phyloP scores from a whole-genome alignment of 2,113 vertebrate genomes.

The Bubo blakistoni region DNA sequence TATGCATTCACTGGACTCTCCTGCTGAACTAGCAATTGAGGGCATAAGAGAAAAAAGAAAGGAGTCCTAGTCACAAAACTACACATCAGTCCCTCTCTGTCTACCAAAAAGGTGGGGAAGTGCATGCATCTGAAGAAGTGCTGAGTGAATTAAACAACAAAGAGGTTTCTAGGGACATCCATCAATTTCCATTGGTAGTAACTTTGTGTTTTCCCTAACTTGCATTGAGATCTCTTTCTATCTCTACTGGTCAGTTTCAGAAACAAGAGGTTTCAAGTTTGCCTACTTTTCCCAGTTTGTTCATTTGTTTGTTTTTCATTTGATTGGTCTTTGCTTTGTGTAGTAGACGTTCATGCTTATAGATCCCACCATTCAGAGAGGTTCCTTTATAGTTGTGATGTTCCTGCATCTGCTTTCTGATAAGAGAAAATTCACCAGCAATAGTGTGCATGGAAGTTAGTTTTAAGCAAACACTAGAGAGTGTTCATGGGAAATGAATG shows the following conservation, averaged over 20 bases:
- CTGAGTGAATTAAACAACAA: not conserved
- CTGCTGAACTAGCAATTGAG: not conserved
- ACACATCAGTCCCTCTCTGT: not conserved
- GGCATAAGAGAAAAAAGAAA: not conserved
- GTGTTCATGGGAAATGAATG: constrained; percentile 56
- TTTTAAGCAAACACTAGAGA: constrained; percentile 45
- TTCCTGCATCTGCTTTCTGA: constrained; percentile 6
- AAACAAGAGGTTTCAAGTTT: not conserved
- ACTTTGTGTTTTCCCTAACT: not conserved
- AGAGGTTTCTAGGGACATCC: not conserved
- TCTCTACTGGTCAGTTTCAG: not conserved
- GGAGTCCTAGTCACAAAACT: not conserved
- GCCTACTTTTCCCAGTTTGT: not conserved
- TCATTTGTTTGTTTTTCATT: not conserved
- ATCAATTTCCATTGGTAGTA: not conserved
- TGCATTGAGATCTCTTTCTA: not conserved
- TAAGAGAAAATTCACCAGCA: constrained; percentile 15
- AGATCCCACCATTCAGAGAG: not conserved
- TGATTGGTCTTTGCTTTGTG: not conserved
- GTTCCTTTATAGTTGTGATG: not conserved
- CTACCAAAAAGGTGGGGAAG: not conserved
- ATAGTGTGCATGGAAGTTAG: not conserved
- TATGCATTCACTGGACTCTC: not conserved
- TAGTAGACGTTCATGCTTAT: not conserved
- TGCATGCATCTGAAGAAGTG: not conserved